Conservation (phyloP, 1,140 invertebrate genomes). For the Zaprionus capensis region DNA sequence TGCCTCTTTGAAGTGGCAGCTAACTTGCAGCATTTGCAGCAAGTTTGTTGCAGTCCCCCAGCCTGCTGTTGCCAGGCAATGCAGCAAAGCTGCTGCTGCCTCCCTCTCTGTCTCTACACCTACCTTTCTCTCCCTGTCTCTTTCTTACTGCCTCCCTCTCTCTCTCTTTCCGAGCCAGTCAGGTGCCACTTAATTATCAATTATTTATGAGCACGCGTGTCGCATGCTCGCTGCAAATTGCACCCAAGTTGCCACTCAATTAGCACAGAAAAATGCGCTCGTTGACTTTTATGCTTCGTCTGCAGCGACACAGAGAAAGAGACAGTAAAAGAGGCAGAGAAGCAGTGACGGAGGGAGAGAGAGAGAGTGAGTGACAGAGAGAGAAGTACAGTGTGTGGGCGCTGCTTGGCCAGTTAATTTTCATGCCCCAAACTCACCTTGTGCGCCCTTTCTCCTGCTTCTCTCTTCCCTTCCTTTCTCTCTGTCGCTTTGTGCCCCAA, state of each 20-base stretch:
- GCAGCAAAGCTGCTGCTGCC: background rate
- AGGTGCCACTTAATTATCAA: constrained; percentile 74
- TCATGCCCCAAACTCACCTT: constrained; percentile 1
- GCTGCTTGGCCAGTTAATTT: constrained; percentile 37
- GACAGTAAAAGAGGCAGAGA: background rate
- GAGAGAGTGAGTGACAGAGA: background rate
- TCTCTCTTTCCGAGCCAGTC: constrained; percentile 3
- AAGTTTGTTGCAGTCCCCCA: constrained; percentile 9
- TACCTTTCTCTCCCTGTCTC: background rate
- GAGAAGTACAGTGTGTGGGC: background rate
- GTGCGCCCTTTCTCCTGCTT: background rate
- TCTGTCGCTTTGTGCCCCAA: constrained; percentile 45
- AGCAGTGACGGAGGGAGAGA: background rate
- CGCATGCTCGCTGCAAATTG: constrained; percentile 56
- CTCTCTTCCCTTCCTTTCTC: background rate
- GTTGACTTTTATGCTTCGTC: constrained; percentile 39
- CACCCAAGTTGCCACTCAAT: constrained; percentile 78
- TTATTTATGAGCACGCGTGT: constrained; percentile 70
- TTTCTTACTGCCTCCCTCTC: background rate
- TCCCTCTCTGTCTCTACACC: background rate
- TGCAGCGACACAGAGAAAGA: background rate
- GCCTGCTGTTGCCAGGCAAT: constrained; percentile 1
- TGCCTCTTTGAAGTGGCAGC: constrained; percentile 21
- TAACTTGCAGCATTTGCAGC: constrained; percentile 8
- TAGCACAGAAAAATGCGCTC: constrained; percentile 74